These are phyloP conservation scores for Lampris incognitus DNA, from an alignment of 2,113 vertebrate species.

Conservation along the genomic window DNA sequence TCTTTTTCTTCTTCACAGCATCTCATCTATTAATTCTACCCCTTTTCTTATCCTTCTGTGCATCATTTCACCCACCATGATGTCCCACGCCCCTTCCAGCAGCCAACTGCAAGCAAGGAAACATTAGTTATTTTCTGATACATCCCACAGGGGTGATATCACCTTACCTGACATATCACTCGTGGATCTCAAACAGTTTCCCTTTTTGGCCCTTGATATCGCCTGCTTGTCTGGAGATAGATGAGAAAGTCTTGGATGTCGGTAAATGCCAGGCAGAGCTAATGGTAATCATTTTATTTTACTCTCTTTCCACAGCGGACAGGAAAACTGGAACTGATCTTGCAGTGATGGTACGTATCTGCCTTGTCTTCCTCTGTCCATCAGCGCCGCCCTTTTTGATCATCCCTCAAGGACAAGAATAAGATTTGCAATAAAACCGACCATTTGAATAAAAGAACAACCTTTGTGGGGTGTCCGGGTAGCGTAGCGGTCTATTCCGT, in stretches of 20 bases:
- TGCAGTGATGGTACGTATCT: conserved; percentile 56
- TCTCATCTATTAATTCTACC: not conserved
- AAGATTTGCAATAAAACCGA: not conserved
- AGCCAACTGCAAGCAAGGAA: not conserved
- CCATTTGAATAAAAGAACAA: too few relatives aligned
- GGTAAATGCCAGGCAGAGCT: not conserved
- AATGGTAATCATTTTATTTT: conserved; percentile 3
- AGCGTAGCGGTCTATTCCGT: too few relatives aligned
- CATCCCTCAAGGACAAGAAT: not conserved
- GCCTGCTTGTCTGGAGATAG: not conserved
- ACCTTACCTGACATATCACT: too few relatives aligned
- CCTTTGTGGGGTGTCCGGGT: not conserved
- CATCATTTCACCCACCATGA: not conserved
- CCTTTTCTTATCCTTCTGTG: not conserved
- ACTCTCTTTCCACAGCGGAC: conserved; percentile 72
- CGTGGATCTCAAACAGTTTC: too few relatives aligned
- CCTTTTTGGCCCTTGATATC: not conserved
- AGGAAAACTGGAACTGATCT: conserved; percentile 87
- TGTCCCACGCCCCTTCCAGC: not conserved
- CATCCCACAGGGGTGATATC: not conserved
- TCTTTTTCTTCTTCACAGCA: not conserved
- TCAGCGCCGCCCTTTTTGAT: not conserved
- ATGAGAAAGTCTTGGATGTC: not conserved
- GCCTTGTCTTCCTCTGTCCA: not conserved
- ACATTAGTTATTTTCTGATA: not conserved